Evolutionary conservation across 2,797 vertebrate species (phyloP), one percentile per base, ranked within the genome.

Genomic region (Lates japonicus): DNA sequence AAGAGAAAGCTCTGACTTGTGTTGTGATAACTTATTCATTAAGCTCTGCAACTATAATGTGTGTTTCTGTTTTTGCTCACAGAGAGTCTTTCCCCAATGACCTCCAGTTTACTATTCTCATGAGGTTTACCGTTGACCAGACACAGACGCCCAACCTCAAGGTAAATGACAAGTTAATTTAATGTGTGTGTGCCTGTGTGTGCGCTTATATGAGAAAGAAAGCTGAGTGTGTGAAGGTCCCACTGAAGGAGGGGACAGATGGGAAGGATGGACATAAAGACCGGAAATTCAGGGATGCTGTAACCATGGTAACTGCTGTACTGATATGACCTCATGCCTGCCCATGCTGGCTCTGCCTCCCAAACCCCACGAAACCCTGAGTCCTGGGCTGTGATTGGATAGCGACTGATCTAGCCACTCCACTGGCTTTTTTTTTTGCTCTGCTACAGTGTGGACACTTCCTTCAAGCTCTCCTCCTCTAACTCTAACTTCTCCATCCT

Each of bases 71-170:
- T 16, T 55, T 67, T 14, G 85, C 88, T 91, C 87, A 66, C 93
- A 99, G 98, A 83, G 98, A 98, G 90, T 98, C 97, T 80, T 99
- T 99, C 92, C 96, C 98, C 87, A 98, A 98, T 69, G 97, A 99
- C 83, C 97, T 98, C 60, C 98, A 99, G 90, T 99, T 99, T 86
- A 99, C 96, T 84, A 99, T 99, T 92, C 95, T 99, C 76, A 99
- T 99, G 98, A 96, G 98, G 92, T 99, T 99, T 93, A 99, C 97
- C 67, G 98, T 99, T 90, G 98, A 99, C 92, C 98, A 99, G 95
- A 99, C 98, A 1, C 98, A 99, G 92, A 99, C 98, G 37, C 98
- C 97, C 71, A 99, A 97, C 90, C 94, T 99, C 31, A 99, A 99
- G 97, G 98, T 99, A 96, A 92, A 78, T 33, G 14, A 59, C 13